phyloP scores from a whole-genome alignment of 2,113 vertebrate species.

The Arizona elegans region DNA sequence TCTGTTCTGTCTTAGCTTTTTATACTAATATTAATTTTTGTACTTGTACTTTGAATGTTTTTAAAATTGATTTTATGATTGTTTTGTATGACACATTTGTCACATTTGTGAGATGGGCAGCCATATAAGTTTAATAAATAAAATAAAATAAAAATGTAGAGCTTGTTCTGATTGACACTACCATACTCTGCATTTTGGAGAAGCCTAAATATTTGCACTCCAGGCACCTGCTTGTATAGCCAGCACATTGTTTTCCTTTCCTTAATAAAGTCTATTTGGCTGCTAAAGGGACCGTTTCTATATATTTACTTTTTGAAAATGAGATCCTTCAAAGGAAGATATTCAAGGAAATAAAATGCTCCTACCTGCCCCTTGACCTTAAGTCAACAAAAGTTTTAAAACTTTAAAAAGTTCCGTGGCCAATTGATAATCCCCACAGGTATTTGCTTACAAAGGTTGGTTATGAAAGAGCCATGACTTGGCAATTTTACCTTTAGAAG shows the following conservation, averaged over 20 bases:
- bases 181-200: background rate
- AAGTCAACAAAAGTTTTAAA: conserved; percentile 5
- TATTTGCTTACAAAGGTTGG: background rate
- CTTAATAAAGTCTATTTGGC: background rate
- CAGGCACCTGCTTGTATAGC: background rate
- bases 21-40: background rate
- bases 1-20: background rate
- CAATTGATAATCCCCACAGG: conserved; percentile 9
- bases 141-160: background rate
- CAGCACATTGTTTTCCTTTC: background rate
- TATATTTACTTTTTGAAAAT: conserved; percentile 37
- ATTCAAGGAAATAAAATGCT: conserved; percentile 23
- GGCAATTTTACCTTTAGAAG: conserved; percentile 41
- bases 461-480: conserved; percentile 63
- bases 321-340: conserved; percentile 16
- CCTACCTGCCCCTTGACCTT: conserved; percentile 37
- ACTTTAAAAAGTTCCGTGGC: background rate
- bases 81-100: background rate
- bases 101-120: background rate
- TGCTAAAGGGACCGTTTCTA: conserved; percentile 21
- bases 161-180: background rate
- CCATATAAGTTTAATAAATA: background rate
- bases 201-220: background rate
- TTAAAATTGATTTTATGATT: background rate
- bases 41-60: background rate